Evolutionary conservation across 2,888 invertebrate species (phyloP), one percentile per base, ranked within the genome.

Genomic region (Temnothorax ravouxi): DNA sequence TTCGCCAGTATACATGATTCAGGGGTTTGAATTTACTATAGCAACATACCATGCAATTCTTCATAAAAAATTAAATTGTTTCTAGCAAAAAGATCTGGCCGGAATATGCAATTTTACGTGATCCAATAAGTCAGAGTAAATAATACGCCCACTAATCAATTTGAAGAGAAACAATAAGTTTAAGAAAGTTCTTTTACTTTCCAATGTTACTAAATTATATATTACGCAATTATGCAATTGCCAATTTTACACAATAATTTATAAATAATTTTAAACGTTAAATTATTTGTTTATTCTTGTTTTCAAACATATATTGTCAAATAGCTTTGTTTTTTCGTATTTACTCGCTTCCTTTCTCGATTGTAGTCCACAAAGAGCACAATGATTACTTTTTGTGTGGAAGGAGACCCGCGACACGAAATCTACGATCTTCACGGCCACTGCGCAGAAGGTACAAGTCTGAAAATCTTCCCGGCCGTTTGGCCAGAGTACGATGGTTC

Each of bases 381-480:
- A 18, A 38, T 47, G 38, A 71, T 69, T 15, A 54, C 8, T 47
- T 71, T 77, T 79, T 71, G 59, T 71, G 59, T 69, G 54, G n/a
- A 15, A 47, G 38, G 13, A 47, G 41, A 15, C 77, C 41, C 3
- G 82, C 59, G 81, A 71, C 86, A 80, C 76, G 64, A 81, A 82
- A 91, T 91, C 91, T 91, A 50, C 80, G 71, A 91, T 91, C 91
- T 91, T 91, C 84, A 91, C 90, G 91, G 89, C 6, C 61, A 59
- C 61, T 83, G 89, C 86, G 61, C 87, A 89, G 76, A 66, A 76
- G 86, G 56, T 29, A 86, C 84, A 84, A 87, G 90, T 91, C 91
- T 90, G 87, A 89, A 90, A 91, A 91, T 89, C 90, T 91, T 91
- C 86, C 86, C 88, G 88, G 62, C 67, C 66, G 83, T 86, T 88